Conservation (phyloP, 2,888 invertebrate genomes). For the Danaus chrysippus region DNA sequence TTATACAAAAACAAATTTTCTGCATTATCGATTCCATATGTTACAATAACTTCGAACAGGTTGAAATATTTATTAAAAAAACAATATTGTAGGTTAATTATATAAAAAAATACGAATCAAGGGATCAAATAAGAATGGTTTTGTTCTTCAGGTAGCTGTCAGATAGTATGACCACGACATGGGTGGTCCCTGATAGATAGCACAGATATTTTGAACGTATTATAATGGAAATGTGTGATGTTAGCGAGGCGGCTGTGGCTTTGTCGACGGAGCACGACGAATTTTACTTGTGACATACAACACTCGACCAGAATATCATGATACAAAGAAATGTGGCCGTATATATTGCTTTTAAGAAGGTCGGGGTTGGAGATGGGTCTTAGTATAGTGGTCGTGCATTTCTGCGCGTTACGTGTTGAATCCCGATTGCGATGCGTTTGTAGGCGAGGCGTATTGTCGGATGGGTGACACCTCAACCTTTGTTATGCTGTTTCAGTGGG, state of each 20-base stretch:
- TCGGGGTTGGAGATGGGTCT: slow-evolving; percentile 36
- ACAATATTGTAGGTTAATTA: slow-evolving; percentile 22
- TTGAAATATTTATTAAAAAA: slow-evolving; percentile 7
- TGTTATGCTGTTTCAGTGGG: too few species aligned
- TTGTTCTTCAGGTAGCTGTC: slow-evolving; percentile 71
- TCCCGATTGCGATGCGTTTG: slow-evolving; percentile 52
- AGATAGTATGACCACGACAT: slow-evolving; percentile 60
- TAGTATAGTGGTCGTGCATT: slow-evolving; percentile 39
- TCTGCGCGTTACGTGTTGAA: slow-evolving; percentile 53
- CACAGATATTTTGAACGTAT: slow-evolving; percentile 72
- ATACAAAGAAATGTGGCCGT: slow-evolving; percentile 27
- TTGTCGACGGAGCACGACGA: slow-evolving; percentile 66
- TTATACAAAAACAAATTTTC: too few species aligned
- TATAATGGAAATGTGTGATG: slow-evolving; percentile 71
- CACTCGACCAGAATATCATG: slow-evolving; percentile 36
- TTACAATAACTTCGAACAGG: too few species aligned
- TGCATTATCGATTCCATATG: too few species aligned
- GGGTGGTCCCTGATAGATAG: slow-evolving; percentile 73
- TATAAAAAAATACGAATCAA: slow-evolving; percentile 29
- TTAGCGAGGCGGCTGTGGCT: slow-evolving; percentile 51
- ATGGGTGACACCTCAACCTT: too few species aligned
- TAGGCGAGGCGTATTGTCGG: slow-evolving; percentile 46
- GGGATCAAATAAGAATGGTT: slow-evolving; percentile 52
- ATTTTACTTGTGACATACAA: slow-evolving; percentile 48
- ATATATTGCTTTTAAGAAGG: slow-evolving; percentile 7